phyloP scores from a whole-genome alignment of 2,113 vertebrate genomes.

The Chaetura pelagica region DNA sequence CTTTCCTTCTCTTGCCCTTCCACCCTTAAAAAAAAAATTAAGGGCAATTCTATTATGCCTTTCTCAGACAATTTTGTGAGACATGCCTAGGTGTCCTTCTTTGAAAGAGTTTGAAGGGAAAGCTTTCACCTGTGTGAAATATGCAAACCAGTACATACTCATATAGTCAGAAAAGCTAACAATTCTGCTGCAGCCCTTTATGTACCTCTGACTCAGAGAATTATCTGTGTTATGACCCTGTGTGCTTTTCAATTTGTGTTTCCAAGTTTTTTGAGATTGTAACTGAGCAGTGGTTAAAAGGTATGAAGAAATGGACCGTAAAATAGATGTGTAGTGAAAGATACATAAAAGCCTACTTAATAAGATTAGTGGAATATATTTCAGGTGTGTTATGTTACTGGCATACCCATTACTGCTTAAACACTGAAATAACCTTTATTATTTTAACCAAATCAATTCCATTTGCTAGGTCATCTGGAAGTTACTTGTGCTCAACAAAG shows the following conservation, averaged over 20 bases:
- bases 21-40: background rate
- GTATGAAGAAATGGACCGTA: background rate
- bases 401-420: constrained; percentile 1
- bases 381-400: background rate
- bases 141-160: background rate
- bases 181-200: background rate
- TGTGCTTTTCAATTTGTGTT: background rate
- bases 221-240: background rate
- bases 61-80: background rate
- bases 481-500: background rate
- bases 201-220: background rate
- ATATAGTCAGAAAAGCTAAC: background rate
- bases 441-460: constrained; percentile 16
- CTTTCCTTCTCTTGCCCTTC: background rate
- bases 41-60: background rate
- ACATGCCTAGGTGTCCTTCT: background rate
- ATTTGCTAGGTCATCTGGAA: constrained; percentile 44
- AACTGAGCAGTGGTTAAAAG: background rate
- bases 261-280: background rate
- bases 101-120: background rate
- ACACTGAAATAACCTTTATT: background rate
- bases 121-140: background rate
- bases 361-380: background rate
- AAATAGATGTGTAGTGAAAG: background rate
- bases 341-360: background rate